phyloP scores from a whole-genome alignment of 1,140 invertebrate species.

The Lasioglossum albipes region DNA sequence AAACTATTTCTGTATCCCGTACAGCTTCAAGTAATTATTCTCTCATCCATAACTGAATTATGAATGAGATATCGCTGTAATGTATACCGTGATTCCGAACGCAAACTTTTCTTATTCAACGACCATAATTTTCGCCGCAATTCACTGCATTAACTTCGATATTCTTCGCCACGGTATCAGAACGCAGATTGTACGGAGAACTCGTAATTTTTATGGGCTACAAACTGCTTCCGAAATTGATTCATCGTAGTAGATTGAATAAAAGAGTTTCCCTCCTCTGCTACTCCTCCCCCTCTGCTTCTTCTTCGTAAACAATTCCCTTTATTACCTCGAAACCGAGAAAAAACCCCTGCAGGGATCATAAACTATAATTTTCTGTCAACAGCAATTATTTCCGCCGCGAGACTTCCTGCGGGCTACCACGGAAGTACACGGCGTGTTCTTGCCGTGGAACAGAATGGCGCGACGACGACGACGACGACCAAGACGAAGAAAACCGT shows the following conservation, averaged over 20 bases:
- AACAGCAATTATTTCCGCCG: conserved; percentile 31
- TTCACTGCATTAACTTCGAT: neutral
- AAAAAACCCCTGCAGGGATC: conserved; percentile 3
- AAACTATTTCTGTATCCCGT: too few species aligned
- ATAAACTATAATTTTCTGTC: conserved; percentile 46
- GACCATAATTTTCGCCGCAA: neutral
- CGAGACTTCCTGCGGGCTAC: conserved; percentile 19
- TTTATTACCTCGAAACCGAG: conserved; percentile 7
- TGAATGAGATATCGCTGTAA: too few species aligned
- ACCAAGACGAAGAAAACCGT: too few species aligned
- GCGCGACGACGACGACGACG: neutral
- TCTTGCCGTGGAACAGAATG: conserved; percentile 4
- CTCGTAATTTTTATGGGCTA: neutral
- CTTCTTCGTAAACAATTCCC: neutral
- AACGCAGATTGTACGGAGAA: too few species aligned
- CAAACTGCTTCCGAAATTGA: neutral
- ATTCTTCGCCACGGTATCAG: too few species aligned
- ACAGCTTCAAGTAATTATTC: too few species aligned
- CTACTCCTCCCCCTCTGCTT: too few species aligned
- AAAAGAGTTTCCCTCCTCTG: neutral
- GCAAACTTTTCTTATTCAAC: neutral
- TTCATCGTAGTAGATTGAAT: conserved; percentile 24
- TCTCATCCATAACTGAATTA: too few species aligned
- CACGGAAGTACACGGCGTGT: conserved; percentile 9
- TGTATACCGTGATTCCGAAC: too few species aligned